phyloP scores from a whole-genome alignment of 2,797 vertebrate genomes.

The Morus bassanus region DNA sequence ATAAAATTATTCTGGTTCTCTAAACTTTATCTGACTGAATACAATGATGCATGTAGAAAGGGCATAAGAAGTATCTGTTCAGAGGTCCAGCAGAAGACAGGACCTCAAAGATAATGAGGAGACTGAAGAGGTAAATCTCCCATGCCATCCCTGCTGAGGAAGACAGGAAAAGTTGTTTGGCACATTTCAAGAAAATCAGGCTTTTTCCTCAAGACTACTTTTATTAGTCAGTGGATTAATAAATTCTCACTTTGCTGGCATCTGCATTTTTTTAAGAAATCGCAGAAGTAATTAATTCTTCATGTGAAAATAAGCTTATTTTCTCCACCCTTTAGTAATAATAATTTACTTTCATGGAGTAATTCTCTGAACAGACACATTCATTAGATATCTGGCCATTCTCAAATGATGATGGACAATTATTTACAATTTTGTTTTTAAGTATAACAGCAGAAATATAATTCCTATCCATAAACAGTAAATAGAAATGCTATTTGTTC shows the following conservation, averaged over 20 bases:
- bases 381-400: not conserved
- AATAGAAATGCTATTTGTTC: not conserved
- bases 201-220: not conserved
- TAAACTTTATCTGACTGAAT: not conserved
- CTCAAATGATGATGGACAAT: not conserved
- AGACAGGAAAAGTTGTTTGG: not conserved
- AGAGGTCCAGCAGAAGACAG: not conserved
- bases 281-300: not conserved
- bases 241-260: not conserved
- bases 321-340: not conserved
- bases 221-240: not conserved
- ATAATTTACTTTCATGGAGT: not conserved
- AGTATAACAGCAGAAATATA: not conserved
- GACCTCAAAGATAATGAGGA: not conserved
- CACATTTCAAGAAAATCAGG: not conserved
- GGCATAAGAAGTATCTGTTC: not conserved
- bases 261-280: not conserved
- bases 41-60: not conserved
- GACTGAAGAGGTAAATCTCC: not conserved
- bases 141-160: not conserved
- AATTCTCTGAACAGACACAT: not conserved
- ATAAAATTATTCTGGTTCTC: not conserved
- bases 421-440: not conserved
- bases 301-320: not conserved
- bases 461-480: not conserved